Evolutionary conservation across 2,888 invertebrate species (phyloP).

Genomic region (Catocala sponsa): DNA sequence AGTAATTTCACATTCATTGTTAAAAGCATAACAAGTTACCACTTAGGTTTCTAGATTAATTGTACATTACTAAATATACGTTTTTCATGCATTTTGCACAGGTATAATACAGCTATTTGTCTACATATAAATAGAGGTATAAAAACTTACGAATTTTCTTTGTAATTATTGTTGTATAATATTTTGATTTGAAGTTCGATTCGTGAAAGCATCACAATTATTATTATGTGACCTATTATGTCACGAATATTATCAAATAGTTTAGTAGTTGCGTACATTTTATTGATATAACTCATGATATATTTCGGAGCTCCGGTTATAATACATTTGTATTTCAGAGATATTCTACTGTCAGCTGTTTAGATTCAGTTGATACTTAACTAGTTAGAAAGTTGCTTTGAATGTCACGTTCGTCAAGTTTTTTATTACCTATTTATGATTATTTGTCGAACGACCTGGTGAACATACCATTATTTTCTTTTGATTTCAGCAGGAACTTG

Average conservation of each 20-base stretch:
- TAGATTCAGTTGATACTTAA: conserved; percentile 29
- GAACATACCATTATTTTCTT: conserved; percentile 5
- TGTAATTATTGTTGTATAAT: conserved; percentile 7
- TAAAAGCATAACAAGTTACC: conserved; percentile 4
- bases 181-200: conserved; percentile 5
- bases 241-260: conserved; percentile 1
- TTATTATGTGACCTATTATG: conserved; percentile 11
- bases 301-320: conserved; percentile 1
- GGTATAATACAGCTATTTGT: background rate
- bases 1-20: conserved; percentile 41
- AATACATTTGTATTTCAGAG: conserved; percentile 22
- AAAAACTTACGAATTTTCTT: conserved; percentile 3
- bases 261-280: background rate
- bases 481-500: background rate
- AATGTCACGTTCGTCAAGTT: conserved; percentile 43
- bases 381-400: conserved; percentile 47
- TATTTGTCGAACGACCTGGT: conserved; percentile 20
- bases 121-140: background rate
- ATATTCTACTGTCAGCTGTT: conserved; percentile 31
- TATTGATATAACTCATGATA: background rate
- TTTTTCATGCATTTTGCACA: background rate
- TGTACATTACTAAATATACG: background rate
- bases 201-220: conserved; percentile 8
- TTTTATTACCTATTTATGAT: conserved; percentile 39
- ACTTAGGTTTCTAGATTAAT: conserved; percentile 16